Percentiles rank a stretch among this genome's conserved stretches.
phyloP scores from a whole-genome alignment of 1,140 invertebrate genomes.

The Vanessa tameamea region DNA sequence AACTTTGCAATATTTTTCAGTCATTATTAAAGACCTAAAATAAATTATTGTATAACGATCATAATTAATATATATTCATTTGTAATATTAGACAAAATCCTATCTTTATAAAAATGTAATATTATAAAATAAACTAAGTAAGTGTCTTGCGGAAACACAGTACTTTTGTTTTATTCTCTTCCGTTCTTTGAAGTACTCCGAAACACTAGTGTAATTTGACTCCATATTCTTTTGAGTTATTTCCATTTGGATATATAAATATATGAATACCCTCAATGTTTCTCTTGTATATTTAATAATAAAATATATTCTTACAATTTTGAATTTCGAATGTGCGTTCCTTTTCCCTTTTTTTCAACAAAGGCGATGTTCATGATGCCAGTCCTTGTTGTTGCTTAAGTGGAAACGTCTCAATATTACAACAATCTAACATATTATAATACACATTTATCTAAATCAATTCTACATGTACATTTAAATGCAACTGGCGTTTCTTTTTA shows the following conservation, averaged over 20 bases:
- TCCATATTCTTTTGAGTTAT: slow-evolving; percentile 3
- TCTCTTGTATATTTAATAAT: not conserved
- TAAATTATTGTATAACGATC: not conserved
- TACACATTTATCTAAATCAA: slow-evolving; percentile 39
- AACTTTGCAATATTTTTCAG: too few species aligned
- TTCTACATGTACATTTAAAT: slow-evolving; percentile 62
- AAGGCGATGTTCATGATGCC: not conserved
- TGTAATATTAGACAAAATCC: not conserved
- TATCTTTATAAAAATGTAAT: not conserved
- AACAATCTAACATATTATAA: slow-evolving; percentile 26
- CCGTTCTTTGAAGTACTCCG: slow-evolving; percentile 19
- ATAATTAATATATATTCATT: not conserved
- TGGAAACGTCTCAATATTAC: slow-evolving; percentile 12
- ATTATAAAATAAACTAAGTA: slow-evolving; percentile 1
- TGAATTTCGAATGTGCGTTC: not conserved
- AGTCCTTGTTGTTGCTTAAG: slow-evolving; percentile 2
- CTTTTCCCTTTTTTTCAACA: not conserved
- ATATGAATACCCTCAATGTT: not conserved
- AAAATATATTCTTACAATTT: not conserved
- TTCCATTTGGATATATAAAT: not conserved
- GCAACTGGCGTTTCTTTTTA: slow-evolving; percentile 58
- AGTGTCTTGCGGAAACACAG: not conserved
- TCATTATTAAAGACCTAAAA: too few species aligned
- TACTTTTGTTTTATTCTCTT: slow-evolving; percentile 5
- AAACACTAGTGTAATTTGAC: slow-evolving; percentile 15